These are phyloP conservation scores for Patiria miniata DNA, from an alignment of 35 echinoderm and acorn worm genomes.

Conservation along the genomic window DNA sequence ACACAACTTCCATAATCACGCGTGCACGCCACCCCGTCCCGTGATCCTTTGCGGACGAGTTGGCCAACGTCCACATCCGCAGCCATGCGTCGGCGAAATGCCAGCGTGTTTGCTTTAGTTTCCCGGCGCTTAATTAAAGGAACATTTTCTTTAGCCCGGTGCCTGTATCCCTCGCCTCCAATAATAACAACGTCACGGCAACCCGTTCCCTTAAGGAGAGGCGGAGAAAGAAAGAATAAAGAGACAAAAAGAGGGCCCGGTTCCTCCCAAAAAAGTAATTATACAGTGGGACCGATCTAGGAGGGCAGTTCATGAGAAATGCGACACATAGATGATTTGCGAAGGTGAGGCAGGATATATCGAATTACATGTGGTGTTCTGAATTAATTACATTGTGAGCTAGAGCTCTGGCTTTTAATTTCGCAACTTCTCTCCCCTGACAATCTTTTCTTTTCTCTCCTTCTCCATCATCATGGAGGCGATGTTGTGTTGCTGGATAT, in stretches of 20 bases:
- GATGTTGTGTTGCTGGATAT: too few relatives aligned
- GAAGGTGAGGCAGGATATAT: neutral
- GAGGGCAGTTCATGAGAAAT: neutral
- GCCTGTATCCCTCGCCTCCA: conserved; percentile 15
- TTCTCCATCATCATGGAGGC: too few relatives aligned
- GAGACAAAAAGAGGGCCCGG: neutral
- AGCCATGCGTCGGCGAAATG: too few relatives aligned
- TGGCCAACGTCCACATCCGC: too few relatives aligned
- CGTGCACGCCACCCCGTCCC: too few relatives aligned
- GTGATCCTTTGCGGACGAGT: too few relatives aligned
- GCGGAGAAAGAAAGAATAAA: too few relatives aligned
- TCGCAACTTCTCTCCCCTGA: neutral
- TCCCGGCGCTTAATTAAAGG: conserved; percentile 6
- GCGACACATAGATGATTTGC: neutral
- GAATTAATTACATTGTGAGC: neutral
- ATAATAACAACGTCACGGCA: conserved; percentile 22
- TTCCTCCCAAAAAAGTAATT: neutral
- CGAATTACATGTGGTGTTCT: conserved; percentile 17
- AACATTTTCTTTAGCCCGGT: neutral
- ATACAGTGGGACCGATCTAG: neutral
- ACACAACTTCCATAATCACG: too few relatives aligned
- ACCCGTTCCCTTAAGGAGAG: neutral
- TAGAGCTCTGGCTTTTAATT: neutral
- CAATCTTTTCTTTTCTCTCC: too few relatives aligned
- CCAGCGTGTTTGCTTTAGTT: neutral